phyloP scores from a whole-genome alignment of 2,797 vertebrate species.

The Trichosurus vulpecula region DNA sequence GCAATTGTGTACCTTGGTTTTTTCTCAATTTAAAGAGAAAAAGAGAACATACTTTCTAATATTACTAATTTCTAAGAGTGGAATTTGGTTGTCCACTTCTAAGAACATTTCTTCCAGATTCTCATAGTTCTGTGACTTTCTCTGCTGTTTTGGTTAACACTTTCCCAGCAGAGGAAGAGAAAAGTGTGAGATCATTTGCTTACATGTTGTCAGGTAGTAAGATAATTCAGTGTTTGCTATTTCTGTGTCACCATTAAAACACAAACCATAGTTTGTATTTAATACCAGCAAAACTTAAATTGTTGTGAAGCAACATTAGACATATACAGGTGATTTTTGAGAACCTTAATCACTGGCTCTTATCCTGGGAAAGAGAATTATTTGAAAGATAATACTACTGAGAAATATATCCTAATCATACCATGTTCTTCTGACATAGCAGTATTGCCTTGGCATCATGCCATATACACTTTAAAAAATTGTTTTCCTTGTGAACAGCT shows the following conservation, averaged over 20 bases:
- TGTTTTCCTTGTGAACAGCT: background rate
- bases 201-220: background rate
- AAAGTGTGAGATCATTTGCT: background rate
- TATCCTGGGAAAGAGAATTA: background rate
- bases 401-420: background rate
- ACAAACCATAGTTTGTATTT: background rate
- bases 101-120: background rate
- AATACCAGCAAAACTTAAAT: background rate
- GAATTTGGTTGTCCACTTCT: background rate
- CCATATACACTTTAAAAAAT: background rate
- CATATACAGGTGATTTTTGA: background rate
- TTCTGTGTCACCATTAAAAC: background rate
- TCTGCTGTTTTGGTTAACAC: background rate
- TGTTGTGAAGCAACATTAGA: background rate
- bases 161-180: background rate
- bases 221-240: background rate
- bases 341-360: background rate
- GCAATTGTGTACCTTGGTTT: background rate
- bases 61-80: background rate
- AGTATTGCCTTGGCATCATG: background rate
- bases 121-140: background rate
- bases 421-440: background rate
- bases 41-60: background rate
- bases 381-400: background rate
- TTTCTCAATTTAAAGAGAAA: background rate